phyloP scores from a whole-genome alignment of 2,888 invertebrate species.

The Lypha dubia region DNA sequence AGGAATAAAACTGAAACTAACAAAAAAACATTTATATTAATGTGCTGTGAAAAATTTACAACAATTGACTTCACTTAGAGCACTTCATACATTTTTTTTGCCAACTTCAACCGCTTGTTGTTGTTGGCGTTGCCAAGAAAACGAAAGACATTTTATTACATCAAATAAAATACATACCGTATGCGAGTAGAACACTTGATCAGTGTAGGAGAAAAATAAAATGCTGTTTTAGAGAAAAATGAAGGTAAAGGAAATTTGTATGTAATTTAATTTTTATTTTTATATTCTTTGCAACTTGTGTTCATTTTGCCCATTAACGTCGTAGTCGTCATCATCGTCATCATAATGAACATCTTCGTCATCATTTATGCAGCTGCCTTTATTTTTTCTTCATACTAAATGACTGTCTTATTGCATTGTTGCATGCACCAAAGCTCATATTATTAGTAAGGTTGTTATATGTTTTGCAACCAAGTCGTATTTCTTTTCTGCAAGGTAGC shows the following conservation, averaged over 20 bases:
- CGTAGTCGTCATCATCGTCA: not conserved
- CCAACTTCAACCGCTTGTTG: not conserved
- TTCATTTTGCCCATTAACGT: conserved; percentile 9
- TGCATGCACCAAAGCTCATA: conserved; percentile 27
- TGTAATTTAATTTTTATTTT: conserved; percentile 54
- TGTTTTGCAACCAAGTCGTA: not conserved
- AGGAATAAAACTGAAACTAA: conserved; percentile 1
- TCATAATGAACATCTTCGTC: not conserved
- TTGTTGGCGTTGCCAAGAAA: not conserved
- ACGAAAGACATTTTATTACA: conserved; percentile 10
- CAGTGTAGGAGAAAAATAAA: conserved; percentile 9
- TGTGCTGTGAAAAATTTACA: conserved; percentile 57
- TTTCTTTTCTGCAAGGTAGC: not conserved
- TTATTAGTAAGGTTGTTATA: not conserved
- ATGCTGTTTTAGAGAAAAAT: not conserved
- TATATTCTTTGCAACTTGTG: conserved; percentile 40
- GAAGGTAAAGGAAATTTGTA: conserved; percentile 46
- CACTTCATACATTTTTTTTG: not conserved
- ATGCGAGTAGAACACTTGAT: conserved; percentile 39
- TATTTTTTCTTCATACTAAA: not conserved
- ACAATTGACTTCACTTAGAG: conserved; percentile 62
- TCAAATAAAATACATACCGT: conserved; percentile 28
- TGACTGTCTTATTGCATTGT: conserved; percentile 17
- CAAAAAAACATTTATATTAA: conserved; percentile 42
- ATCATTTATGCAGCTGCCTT: conserved; percentile 16